Evolutionary conservation across 2,113 vertebrate genomes (phyloP).

Genomic region (Rhegmatorhina hoffmannsi): DNA sequence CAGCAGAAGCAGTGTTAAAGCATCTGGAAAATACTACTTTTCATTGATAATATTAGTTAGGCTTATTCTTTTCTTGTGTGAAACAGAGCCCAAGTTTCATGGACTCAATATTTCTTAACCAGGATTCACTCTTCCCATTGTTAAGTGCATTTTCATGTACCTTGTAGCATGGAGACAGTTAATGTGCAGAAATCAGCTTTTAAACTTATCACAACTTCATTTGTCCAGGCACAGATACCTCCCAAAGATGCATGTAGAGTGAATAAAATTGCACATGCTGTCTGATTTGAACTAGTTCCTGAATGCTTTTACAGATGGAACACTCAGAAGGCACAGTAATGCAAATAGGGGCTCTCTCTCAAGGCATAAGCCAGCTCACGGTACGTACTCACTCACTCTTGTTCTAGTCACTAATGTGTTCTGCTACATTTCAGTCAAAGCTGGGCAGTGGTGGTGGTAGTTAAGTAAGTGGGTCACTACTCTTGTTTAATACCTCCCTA

Average conservation of each 20-base stretch:
- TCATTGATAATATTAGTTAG: background rate
- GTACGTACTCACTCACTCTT: slow-evolving; percentile 72
- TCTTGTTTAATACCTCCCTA: background rate
- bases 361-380: slow-evolving; percentile 92
- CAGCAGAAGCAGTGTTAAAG: background rate
- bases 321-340: slow-evolving; percentile 84
- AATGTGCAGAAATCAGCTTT: background rate
- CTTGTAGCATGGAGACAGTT: background rate
- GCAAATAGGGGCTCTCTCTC: slow-evolving; percentile 91
- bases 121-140: background rate
- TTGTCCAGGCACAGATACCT: background rate
- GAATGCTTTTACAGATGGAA: slow-evolving; percentile 87
- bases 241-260: slow-evolving; percentile 20
- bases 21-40: background rate
- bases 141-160: background rate
- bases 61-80: background rate
- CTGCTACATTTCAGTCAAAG: background rate
- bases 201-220: background rate
- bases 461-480: background rate
- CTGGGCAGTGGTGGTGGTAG: background rate
- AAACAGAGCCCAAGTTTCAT: background rate
- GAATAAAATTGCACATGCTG: background rate
- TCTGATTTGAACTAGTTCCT: slow-evolving; percentile 65
- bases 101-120: background rate
- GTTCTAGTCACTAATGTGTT: background rate